Base-by-base conservation (phyloP, 2,797 vertebrate species). In the Lindbergichthys nudifrons region DNA sequence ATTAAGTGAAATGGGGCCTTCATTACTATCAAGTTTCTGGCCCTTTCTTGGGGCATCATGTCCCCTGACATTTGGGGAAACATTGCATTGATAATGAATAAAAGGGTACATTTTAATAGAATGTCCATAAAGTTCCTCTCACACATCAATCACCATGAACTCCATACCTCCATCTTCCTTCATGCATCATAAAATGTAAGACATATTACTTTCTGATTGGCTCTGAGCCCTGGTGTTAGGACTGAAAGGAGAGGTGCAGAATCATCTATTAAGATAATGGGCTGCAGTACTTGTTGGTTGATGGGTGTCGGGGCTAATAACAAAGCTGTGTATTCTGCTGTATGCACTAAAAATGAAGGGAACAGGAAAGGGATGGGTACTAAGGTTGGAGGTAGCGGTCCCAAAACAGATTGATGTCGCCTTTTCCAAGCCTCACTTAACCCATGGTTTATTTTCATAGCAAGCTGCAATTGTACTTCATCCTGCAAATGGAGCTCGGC, bases 401-500 rank as follows among this genome's bases (percentile, higher is more conserved):
- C 50, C 30, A 32, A 12, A 63, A 30, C 3, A 65, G 1, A 52
- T 43, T 59, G 32, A 58, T 77, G 41, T 65, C 21, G 8, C n/a
- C 39, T 53, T 36, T 3, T 32, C 21, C 10, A 46, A 19, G 2
- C 3, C 32, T 57, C 10, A 45, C 9, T 14, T 19, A 77, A 58
- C 39, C 71, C 26, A n/a, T 23, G 15, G 26, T 43, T 48, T 58
- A 73, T 23, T 51, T 45, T 39, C 52, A 39, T 3, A 41, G 11
- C 5, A 13, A 67, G n/a, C 45, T 57, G 56, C 59, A 61, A 50
- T 50, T 70, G 45, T 2, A 56, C 45, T 52, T 64, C 18, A 58
- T 30, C 60, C 48, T 39, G 39, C n/a, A 65, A 67, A 74, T 59
- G 14, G 45, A 70, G 14, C 65, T 50, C 16, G 1, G 64, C 39